Evolutionary conservation across 2,113 vertebrate genomes (phyloP).

Genomic region (Crotalus horridus): DNA sequence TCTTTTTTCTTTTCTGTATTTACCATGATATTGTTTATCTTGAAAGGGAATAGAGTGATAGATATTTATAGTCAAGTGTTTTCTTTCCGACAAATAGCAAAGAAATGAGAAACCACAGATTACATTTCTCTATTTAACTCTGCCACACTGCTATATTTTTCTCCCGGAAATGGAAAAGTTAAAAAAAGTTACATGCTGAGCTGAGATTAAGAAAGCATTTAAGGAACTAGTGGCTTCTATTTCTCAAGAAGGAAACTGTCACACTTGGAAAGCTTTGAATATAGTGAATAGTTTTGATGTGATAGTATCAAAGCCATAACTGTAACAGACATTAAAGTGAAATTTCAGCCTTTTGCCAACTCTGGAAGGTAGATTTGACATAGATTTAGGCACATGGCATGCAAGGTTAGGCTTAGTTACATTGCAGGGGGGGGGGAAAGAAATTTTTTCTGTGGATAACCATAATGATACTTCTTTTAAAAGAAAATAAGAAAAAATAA

Average conservation of each 20-base stretch:
- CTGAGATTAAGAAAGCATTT: not conserved
- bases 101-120: not conserved
- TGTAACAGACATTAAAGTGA: not conserved
- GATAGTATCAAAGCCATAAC: not conserved
- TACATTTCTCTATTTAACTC: not conserved
- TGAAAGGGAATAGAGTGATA: not conserved
- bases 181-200: not conserved
- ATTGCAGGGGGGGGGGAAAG: rapidly evolving
- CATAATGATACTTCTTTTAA: not conserved
- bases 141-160: not conserved
- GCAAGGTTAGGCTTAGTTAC: not conserved
- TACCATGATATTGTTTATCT: not conserved
- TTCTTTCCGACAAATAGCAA: not conserved
- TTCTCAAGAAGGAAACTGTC: not conserved
- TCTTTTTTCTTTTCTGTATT: not conserved
- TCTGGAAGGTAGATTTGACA: not conserved
- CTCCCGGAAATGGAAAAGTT: not conserved
- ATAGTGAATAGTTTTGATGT: not conserved
- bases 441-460: not conserved
- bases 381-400: not conserved
- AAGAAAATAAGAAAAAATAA: not conserved
- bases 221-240: not conserved
- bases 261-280: not conserved
- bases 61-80: not conserved
- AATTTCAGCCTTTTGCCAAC: not conserved